phyloP scores from a whole-genome alignment of 92 coral and sea anemone genomes.

The Porites rus region DNA sequence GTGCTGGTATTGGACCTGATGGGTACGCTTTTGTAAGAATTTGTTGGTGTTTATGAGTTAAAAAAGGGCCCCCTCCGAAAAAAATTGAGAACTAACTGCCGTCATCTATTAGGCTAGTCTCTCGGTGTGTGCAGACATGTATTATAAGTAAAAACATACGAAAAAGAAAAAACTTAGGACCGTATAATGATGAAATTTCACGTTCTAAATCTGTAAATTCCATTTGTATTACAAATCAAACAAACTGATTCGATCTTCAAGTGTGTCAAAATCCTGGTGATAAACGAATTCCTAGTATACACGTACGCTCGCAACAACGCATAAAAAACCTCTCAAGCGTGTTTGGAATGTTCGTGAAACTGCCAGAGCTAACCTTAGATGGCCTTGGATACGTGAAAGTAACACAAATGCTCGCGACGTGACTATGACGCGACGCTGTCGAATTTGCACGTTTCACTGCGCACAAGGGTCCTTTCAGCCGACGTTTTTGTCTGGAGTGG shows the following conservation, averaged over 20 bases:
- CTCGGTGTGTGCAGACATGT: too few relatives aligned
- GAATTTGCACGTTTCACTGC: neutral
- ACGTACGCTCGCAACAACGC: neutral
- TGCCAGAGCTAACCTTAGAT: neutral
- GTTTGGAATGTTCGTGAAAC: constrained; percentile 45
- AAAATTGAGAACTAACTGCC: too few relatives aligned
- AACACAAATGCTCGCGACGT: neutral
- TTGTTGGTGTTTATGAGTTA: too few relatives aligned
- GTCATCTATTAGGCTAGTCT: too few relatives aligned
- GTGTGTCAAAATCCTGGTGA: neutral
- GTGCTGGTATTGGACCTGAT: too few relatives aligned
- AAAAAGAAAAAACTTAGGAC: too few relatives aligned
- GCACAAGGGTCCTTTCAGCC: constrained; percentile 10
- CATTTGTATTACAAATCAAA: neutral
- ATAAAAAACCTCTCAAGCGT: constrained; percentile 4
- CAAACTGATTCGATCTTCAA: neutral
- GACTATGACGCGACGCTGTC: neutral
- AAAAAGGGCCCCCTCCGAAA: too few relatives aligned
- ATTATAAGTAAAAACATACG: too few relatives aligned
- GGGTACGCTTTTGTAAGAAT: too few relatives aligned
- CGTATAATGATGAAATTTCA: too few relatives aligned
- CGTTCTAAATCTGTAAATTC: too few relatives aligned
- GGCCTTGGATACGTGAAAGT: constrained; percentile 19
- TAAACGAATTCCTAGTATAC: too few relatives aligned
- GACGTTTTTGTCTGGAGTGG: neutral